Percentiles rank a stretch among this genome's conserved stretches.
Conservation (phyloP, 2,113 vertebrate species). For the Sinocyclocheilus anshuiensis region DNA sequence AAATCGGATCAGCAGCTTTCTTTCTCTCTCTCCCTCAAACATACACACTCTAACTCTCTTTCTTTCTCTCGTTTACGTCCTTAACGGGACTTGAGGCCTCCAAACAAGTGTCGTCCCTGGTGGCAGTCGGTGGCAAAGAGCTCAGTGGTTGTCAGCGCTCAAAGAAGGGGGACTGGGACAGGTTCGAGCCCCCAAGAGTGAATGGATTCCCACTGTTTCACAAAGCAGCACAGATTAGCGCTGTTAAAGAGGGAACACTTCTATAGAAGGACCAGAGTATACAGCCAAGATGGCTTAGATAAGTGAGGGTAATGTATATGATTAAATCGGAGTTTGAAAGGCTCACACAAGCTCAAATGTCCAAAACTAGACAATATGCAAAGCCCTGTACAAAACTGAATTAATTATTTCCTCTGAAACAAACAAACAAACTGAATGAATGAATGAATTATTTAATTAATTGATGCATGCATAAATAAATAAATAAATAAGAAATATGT, state of each 20-base stretch:
- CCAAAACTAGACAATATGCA: neutral
- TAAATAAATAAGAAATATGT: too few relatives aligned
- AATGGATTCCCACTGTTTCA: slow-evolving; percentile 38
- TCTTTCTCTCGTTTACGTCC: slow-evolving; percentile 33
- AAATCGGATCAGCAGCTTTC: slow-evolving; percentile 77
- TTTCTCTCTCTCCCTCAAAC: slow-evolving; percentile 53
- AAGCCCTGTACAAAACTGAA: neutral
- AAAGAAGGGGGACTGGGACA: slow-evolving; percentile 38
- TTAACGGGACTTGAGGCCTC: slow-evolving; percentile 34
- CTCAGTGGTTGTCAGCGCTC: slow-evolving; percentile 40
- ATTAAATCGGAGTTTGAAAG: slow-evolving; percentile 23
- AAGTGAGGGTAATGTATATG: slow-evolving; percentile 36
- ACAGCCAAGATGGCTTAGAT: slow-evolving; percentile 7
- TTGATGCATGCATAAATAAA: too few relatives aligned
- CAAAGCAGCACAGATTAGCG: slow-evolving; percentile 40
- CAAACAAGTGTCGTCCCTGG: slow-evolving; percentile 36
- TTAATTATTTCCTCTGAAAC: too few relatives aligned
- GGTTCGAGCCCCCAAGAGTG: slow-evolving; percentile 21
- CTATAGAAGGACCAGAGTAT: slow-evolving; percentile 10
- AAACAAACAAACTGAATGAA: neutral
- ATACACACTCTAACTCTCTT: slow-evolving; percentile 50
- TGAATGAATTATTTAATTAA: too few relatives aligned
- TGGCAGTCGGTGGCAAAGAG: slow-evolving; percentile 42
- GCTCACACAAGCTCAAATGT: slow-evolving; percentile 6
- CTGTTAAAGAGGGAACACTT: slow-evolving; percentile 12